phyloP scores from a whole-genome alignment of 2,888 invertebrate genomes.

The Diaprepes abbreviatus region DNA sequence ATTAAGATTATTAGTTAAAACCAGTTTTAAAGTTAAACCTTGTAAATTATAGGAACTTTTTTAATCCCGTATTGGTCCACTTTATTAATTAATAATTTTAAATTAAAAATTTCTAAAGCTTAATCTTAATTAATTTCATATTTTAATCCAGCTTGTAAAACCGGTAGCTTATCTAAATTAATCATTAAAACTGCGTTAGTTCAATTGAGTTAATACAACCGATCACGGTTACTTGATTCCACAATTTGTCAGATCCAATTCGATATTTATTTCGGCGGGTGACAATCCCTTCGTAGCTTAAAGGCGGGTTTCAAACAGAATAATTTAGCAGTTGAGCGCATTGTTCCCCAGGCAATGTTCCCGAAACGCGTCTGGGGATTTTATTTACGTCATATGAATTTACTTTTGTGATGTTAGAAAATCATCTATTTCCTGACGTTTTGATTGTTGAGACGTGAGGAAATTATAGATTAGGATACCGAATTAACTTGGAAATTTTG shows the following conservation, averaged over 20 bases:
- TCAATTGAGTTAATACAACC: constrained; percentile 11
- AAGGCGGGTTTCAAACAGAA: constrained; percentile 62
- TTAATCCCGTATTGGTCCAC: too few species aligned
- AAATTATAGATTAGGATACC: constrained; percentile 13
- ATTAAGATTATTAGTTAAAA: too few species aligned
- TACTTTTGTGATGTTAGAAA: constrained; percentile 39
- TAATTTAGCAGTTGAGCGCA: constrained; percentile 63
- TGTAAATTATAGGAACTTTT: too few species aligned
- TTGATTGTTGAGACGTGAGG: constrained; percentile 42
- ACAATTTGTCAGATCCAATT: constrained; percentile 47
- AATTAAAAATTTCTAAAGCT: too few species aligned
- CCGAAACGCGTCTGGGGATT: constrained; percentile 42
- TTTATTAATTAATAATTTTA: too few species aligned
- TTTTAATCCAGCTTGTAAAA: not conserved
- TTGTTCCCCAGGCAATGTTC: constrained; percentile 60
- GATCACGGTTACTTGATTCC: constrained; percentile 30
- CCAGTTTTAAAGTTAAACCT: too few species aligned
- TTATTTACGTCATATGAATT: constrained; percentile 49
- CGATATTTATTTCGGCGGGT: constrained; percentile 37
- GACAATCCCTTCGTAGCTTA: constrained; percentile 53
- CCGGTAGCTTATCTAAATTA: constrained; percentile 14
- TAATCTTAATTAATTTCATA: not conserved
- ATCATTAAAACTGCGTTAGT: constrained; percentile 19
- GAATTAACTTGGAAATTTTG: not conserved
- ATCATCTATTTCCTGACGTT: constrained; percentile 26